Evolutionary conservation across 2,113 vertebrate species (phyloP), one percentile per base, ranked within the genome.

Genomic region (Podarcis muralis): DNA sequence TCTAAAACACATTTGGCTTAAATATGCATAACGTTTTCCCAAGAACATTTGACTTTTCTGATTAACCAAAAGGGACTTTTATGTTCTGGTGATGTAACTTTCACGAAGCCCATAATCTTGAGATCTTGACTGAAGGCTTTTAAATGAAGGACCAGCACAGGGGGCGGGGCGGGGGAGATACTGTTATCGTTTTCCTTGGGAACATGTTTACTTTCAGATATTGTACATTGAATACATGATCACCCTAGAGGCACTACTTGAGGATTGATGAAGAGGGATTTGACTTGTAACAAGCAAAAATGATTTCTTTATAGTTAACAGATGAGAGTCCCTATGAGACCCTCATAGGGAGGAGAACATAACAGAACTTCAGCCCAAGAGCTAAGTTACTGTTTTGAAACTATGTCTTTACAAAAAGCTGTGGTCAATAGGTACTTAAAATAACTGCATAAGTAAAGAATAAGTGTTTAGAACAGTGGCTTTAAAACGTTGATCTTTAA

Each of bases 11-110:
- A 65, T 16, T 6, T 81, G 62, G 20, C 82, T 65, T 93, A 27
- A 81, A 30, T 59, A 59, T 75, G 88, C 88, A 66, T 6, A 82
- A 23, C 15, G 83, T 79, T 82, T 53, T 43, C 13, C 35, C 32
- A 78, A 22, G 53, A 81, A 30, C 83, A 72, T 72, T 88, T 91
- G 13, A 89, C 90, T 94, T 68, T 93, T 53, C 93, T 91, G 81
- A 81, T 93, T 93, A 90, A 94, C 74, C 84, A 83, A 94, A 92
- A 91, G 86, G 32, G 48, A 76, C 43, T 92, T 88, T 27, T n/a
- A 85, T 72, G 85, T 68, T 93, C 18, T 77, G n/a, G 83, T 53
- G 48, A 18, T 85, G 18, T 20, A 83, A 86, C 66, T 94, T 85
- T 86, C 68, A 88, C 93, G 75, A 89, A 84, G 81, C 82, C 69